These are phyloP conservation scores for Aldabrachelys gigantea DNA, from an alignment of 2,113 vertebrate genomes.

Conservation along the genomic window DNA sequence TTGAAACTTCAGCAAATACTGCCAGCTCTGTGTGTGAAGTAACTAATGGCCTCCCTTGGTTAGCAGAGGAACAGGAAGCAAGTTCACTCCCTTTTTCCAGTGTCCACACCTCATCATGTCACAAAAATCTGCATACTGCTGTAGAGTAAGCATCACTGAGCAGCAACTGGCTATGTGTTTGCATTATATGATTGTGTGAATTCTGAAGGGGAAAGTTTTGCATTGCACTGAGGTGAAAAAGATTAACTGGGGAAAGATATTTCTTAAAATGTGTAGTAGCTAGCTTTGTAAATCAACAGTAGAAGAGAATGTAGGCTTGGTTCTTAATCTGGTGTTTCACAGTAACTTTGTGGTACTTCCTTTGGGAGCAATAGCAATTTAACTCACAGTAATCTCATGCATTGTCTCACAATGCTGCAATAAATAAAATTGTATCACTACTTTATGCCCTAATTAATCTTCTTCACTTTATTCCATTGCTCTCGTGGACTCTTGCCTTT, in stretches of 20 bases:
- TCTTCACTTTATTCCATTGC: accelerated
- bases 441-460: background rate
- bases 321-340: background rate
- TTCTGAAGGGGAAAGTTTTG: background rate
- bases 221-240: background rate
- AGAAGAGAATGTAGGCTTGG: accelerated
- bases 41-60: background rate
- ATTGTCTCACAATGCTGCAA: accelerated
- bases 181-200: background rate
- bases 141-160: background rate
- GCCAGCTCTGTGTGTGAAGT: background rate
- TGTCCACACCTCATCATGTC: background rate
- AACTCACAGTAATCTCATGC: accelerated
- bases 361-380: background rate
- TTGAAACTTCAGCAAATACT: conserved; percentile 32
- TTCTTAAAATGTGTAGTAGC: background rate
- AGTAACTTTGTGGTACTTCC: background rate
- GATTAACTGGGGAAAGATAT: background rate
- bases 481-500: accelerated
- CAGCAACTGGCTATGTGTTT: background rate
- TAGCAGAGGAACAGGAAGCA: conserved; percentile 34
- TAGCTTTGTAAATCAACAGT: background rate
- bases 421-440: background rate
- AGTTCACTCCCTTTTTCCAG: conserved; percentile 24
- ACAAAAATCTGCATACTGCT: accelerated